Evolutionary conservation across 2,113 vertebrate genomes (phyloP).

Genomic region (Puffinus mauretanicus): DNA sequence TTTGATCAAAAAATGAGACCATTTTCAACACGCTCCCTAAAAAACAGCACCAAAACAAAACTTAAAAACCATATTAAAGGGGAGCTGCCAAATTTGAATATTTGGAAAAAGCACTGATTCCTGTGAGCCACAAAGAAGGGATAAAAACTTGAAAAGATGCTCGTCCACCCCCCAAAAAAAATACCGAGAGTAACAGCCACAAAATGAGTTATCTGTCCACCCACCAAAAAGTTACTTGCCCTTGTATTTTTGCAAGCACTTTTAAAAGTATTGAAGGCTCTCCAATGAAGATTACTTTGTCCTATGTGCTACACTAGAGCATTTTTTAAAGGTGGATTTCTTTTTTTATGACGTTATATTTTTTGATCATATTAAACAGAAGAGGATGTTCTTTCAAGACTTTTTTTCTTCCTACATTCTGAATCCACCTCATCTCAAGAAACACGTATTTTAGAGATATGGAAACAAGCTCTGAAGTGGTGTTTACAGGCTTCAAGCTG

Average conservation of each 20-base stretch:
- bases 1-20: neutral
- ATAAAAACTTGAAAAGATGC: neutral
- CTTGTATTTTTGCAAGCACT: neutral
- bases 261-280: neutral
- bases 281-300: neutral
- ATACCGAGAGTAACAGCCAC: neutral
- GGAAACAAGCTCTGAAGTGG: too few relatives aligned
- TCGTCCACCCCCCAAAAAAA: neutral
- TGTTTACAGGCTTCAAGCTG: too few relatives aligned
- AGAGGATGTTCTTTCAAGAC: accelerated
- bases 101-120: neutral
- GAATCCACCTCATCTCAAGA: neutral
- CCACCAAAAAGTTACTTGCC: neutral
- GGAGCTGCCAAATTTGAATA: neutral
- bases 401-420: too few relatives aligned
- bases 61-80: neutral
- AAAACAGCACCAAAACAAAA: neutral
- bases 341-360: neutral
- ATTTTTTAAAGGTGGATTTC: neutral
- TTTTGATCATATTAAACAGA: neutral
- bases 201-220: neutral
- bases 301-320: too few relatives aligned
- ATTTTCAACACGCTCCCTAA: neutral
- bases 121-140: neutral
- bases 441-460: accelerated